Base-by-base conservation (phyloP, 2,888 invertebrate genomes). In the Andrena haemorrhoa region DNA sequence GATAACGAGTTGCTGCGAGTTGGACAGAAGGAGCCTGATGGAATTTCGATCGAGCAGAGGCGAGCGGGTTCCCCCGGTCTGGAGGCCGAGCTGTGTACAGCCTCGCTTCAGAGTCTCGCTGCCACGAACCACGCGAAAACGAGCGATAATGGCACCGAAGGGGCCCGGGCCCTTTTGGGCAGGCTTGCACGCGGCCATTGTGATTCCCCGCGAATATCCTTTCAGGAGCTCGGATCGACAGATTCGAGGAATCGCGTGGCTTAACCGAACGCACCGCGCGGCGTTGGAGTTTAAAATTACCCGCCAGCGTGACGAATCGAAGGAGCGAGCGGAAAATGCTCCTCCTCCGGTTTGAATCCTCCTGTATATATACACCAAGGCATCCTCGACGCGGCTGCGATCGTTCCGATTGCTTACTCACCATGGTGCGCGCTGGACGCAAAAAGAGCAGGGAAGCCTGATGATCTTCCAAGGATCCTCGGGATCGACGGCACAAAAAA, bases 401-500 rank as follows among this genome's bases (percentile, higher is more conserved):
- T 35, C 35, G 12, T 20, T 6, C 8, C 33, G 20, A 10, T 7
- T 7, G 56, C 56, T 41, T 66, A 76, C 79, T 76, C 66, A 79
- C 79, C 79, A 79, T 79, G 53, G 33, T 47, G 20, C 12, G 23
- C 4, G 56, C 26, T 7, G 8, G 10, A 20, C 26, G 23, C n/a
- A 33, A n/a, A 20, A 12, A 69, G 35, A 35, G 20, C 51, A 51
- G 20, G 16, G 16, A 16, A 31, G 7, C 41, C 26, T 5, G 51
- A 49, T 5, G 5, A 10, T 26, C 29, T 7, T 63, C 53, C 66
- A 63, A 78, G 77, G 61, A 78, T 78, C 20, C 66, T 4, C 31
- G 26, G 20, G 2, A 10, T n/a, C 53, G 56, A 12, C 56, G 56
- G 0, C 26, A 58, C 23, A 53, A 23, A 26, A 23, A 23, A 64